phyloP scores from a whole-genome alignment of 2,797 vertebrate species.

The Gallinago solitaria region DNA sequence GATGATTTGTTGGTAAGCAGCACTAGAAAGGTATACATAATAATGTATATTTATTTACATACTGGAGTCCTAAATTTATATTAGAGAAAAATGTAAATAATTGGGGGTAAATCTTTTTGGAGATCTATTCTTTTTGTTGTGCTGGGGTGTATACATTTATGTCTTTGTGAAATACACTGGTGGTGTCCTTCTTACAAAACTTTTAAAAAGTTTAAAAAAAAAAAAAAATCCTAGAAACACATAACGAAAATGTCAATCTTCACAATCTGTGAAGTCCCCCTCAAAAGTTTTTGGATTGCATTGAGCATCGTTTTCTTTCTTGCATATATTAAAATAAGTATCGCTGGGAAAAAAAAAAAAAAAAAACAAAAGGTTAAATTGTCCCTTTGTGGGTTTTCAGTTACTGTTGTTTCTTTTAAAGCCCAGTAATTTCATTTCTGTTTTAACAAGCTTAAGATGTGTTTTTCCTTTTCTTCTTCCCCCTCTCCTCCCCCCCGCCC shows the following conservation, averaged over 20 bases:
- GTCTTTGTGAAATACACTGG: constrained; percentile 90
- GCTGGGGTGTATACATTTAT: constrained; percentile 83
- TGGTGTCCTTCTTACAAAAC: constrained; percentile 85
- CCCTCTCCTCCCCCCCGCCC: not conserved
- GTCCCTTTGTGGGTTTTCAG: constrained; percentile 34
- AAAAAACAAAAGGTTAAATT: constrained; percentile 5
- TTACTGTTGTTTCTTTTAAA: constrained; percentile 59
- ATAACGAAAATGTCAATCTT: constrained; percentile 79
- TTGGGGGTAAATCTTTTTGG: constrained; percentile 85
- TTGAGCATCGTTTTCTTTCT: constrained; percentile 70
- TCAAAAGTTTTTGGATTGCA: constrained; percentile 73
- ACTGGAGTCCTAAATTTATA: constrained; percentile 85
- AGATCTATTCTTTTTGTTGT: constrained; percentile 82
- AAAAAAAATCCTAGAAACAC: constrained; percentile 61
- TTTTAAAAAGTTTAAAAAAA: constrained; percentile 72
- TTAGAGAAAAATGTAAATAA: constrained; percentile 92
- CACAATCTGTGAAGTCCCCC: constrained; percentile 85
- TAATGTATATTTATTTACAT: constrained; percentile 88
- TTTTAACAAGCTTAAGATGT: constrained; percentile 31
- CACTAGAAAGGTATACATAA: constrained; percentile 85
- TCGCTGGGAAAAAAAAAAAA: constrained; percentile 9
- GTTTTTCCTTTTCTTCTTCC: not conserved
- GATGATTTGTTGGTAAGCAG: constrained; percentile 84
- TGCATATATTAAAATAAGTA: constrained; percentile 50
- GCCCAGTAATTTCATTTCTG: constrained; percentile 29